Evolutionary conservation across 2,113 vertebrate species (phyloP), one percentile per base, ranked within the genome.

Genomic region (Myotis yumanensis): DNA sequence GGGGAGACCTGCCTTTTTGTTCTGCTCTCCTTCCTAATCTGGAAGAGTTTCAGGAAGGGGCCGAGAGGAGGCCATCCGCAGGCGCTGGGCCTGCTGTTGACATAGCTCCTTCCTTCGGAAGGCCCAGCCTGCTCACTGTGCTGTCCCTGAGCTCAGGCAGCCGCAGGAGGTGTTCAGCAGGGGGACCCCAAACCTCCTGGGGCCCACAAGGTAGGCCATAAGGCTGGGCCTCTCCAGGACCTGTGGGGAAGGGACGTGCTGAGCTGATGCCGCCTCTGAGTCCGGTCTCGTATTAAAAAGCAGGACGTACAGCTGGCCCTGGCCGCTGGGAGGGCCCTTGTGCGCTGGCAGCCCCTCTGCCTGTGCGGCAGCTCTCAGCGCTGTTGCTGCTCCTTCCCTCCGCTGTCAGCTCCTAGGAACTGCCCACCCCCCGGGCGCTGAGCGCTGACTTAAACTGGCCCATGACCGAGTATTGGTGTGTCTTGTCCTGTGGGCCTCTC

Each of bases 1-100:
- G 48, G 90, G 89, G 52, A 59, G 28, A 48, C 40, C 82, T 4
- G 18, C n/a, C 72, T 43, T 90, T 75, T 46, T 3, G 3, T 17
- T 69, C 89, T 5, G 23, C 40, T 66, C 32, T 64, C 89, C 59
- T 95, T 97, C 95, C 95, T 97, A 89, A 95, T 96, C 71, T 85
- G 94, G 95, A 96, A 96, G 85, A 92, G 84, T 82, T 57, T 94
- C 25, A 66, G 73, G 75, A 62, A 95, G 95, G 83, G 89, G 25
- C 76, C 0, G 43, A 64, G 76, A 93, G n/a, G 87, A 84, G 91
- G 82, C 93, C 77, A 48, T 90, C 73, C 32, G 82, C 7, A 76
- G 68, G 62, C 68, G 68, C 71, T 16, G 7, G 52, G 54, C 93
- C 59, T 51, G 32, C 57, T 96, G 90, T 96, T 96, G 73, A 88